Evolutionary conservation across 1,140 invertebrate species (phyloP), one percentile per base, ranked within the genome.

Genomic region (Lepidostoma basale): DNA sequence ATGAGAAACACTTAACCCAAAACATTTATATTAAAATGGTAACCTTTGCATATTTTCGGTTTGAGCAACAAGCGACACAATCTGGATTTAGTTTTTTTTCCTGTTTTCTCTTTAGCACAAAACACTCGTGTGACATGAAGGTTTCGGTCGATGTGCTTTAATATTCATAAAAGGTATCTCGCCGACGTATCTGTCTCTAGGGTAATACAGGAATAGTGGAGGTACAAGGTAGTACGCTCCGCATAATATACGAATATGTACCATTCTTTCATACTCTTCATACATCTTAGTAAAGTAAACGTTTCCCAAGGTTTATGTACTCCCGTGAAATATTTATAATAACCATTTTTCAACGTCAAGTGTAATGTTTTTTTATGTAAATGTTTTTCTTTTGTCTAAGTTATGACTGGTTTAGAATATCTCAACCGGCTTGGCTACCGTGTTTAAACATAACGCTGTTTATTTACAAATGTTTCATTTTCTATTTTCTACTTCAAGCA

Each of bases 101-200:
- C 5, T 6, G 20, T 47, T 22, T 47, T 47, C 44, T 47, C 10
- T 47, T 47, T 47, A 5, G n/a, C 5, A 47, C 16, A 22, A 14
- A 25, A 59, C 56, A 22, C 33, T 59, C 25, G 8, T 59, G 39
- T 56, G 26, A 33, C 39, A 40, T 16, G 44, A 20, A 52, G 16
- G 42, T 36, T 65, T 16, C 18, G 54, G 63, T 30, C 36, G 49
- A 66, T 56, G 42, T 39, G 58, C 47, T 66, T 66, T 66, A 66
- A 66, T 66, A 66, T 66, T 66, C 63, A 56, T 66, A 66, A 66
- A 66, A 66, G 63, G 49, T 58, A 58, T 42, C 47, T 36, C 26
- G 63, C 20, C 20, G 47, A 49, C 33, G 52, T 28, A 56, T 26
- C 22, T 39, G 5, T 30, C 63, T 23, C 63, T 12, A 33, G 26